Base-by-base conservation (phyloP, 2,113 vertebrate genomes). In the Notothenia coriiceps region DNA sequence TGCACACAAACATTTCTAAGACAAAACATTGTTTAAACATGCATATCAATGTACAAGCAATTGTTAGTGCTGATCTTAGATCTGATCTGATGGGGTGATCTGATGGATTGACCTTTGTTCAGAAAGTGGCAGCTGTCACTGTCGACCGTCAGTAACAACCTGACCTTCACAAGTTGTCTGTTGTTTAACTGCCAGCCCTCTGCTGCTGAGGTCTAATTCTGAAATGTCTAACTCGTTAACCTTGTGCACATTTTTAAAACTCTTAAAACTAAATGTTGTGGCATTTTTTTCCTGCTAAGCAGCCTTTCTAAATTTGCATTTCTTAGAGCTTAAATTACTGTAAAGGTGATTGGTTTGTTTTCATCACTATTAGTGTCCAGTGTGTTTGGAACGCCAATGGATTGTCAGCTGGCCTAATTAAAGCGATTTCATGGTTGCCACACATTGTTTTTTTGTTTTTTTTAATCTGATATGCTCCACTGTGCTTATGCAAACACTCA, bases 401-500 rank as follows among this genome's bases (percentile, higher is more conserved):
- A 85, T 89, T 82, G 90, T 91, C 81, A 82, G 78, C 79, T 88
- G 75, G 89, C 60, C 88, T 91, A 90, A 93, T 94, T 93, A 93
- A 93, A 91, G 73, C 6, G 50, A 93, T 94, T 94, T 94, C 89
- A 93, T 91, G 92, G 90, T 83, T 90, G 79, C 84, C 74, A 89
- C 84, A 89, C 86, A 84, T 89, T 84, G 73, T 22, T 22, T 22
- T 22, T 22, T 22, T 1, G 1, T 22, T 22, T 22, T 60, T 79
- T 89, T 91, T 88, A 92, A 89, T 94, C 92, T 88, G 90, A 91
- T 92, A 93, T 89, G 90, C 90, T 90, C 72, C 86, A 79, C 75
- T 70, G 88, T 94, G 85, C 80, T 92, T 88, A 89, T 84, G 87
- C 88, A 92, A 92, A 89, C 86, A 22, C 83, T 88, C 79, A 87